Evolutionary conservation across 2,797 vertebrate species (phyloP).

Genomic region (Poecilia wingei): DNA sequence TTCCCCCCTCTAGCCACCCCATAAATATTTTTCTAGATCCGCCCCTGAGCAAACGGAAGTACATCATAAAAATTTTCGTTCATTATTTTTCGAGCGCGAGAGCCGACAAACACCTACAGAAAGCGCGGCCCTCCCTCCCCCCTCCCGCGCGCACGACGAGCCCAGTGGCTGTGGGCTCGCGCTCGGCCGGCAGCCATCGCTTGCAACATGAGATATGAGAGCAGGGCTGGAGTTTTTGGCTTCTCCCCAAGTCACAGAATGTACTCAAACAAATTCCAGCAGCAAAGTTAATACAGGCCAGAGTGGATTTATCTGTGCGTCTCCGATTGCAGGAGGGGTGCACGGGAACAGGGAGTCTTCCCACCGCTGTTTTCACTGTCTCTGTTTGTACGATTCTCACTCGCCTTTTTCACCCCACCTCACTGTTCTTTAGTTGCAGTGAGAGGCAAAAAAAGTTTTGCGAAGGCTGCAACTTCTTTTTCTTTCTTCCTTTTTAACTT

Average conservation of each 20-base stretch:
- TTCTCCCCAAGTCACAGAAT: slow-evolving; percentile 80
- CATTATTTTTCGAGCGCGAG: slow-evolving; percentile 10
- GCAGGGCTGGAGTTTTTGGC: slow-evolving; percentile 84
- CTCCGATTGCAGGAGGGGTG: slow-evolving; percentile 58
- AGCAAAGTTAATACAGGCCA: slow-evolving; percentile 69
- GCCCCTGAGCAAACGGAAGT: not conserved
- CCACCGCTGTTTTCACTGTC: slow-evolving; percentile 23
- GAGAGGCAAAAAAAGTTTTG: no score
- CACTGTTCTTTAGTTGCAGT: not conserved
- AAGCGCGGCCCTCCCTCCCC: slow-evolving; percentile 11
- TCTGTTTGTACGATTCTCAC: slow-evolving; percentile 12
- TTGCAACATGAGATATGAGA: slow-evolving; percentile 78
- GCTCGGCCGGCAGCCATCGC: slow-evolving; percentile 66
- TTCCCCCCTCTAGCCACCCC: no score
- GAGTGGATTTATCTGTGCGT: slow-evolving; percentile 68
- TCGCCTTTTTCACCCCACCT: not conserved
- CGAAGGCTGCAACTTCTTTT: not conserved
- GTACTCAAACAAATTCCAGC: slow-evolving; percentile 80
- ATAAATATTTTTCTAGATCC: no score
- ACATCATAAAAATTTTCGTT: not conserved
- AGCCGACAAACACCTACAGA: slow-evolving; percentile 28
- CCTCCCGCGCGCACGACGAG: slow-evolving; percentile 37
- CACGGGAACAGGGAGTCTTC: slow-evolving; percentile 48
- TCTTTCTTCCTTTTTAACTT: not conserved
- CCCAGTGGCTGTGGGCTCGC: slow-evolving; percentile 52